These are phyloP conservation scores for Mythimna loreyi DNA, from an alignment of 2,888 invertebrate genomes.

Conservation along the genomic window DNA sequence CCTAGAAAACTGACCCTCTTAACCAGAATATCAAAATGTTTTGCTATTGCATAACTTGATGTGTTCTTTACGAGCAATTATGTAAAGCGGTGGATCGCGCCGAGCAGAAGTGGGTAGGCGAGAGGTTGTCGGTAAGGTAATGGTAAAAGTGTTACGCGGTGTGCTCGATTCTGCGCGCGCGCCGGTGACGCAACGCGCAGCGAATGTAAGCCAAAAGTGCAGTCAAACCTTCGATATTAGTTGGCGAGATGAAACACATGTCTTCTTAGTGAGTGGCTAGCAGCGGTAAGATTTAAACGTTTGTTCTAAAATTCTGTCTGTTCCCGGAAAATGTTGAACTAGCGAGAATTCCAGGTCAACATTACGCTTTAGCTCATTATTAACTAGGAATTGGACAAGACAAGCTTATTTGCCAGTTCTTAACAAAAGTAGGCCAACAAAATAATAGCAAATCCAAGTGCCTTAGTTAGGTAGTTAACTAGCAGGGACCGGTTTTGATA, in stretches of 20 bases:
- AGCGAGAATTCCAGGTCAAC: not conserved
- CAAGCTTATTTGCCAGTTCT: not conserved
- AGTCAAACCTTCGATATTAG: constrained; percentile 78
- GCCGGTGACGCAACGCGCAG: constrained; percentile 81
- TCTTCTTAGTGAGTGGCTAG: constrained; percentile 27
- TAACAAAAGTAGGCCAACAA: constrained; percentile 13
- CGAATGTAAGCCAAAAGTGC: constrained; percentile 90
- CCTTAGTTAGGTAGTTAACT: constrained; percentile 10
- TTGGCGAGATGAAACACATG: constrained; percentile 49
- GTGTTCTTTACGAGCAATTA: constrained; percentile 87
- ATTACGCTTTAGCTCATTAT: not conserved
- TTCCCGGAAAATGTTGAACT: not conserved
- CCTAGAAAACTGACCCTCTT: constrained; percentile 78
- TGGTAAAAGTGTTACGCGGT: constrained; percentile 89
- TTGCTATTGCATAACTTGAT: constrained; percentile 84
- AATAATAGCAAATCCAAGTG: constrained; percentile 21
- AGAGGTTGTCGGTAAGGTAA: constrained; percentile 79
- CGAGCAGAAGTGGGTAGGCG: constrained; percentile 81
- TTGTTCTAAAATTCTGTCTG: constrained; percentile 3
- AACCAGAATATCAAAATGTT: constrained; percentile 83
- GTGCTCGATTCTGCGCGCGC: constrained; percentile 82
- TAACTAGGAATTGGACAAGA: not conserved
- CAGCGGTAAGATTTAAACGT: not conserved
- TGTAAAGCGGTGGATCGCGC: constrained; percentile 85
- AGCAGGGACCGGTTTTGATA: constrained; percentile 40